Evolutionary conservation across 1,140 invertebrate species (phyloP).

Genomic region (Centruroides vittatus): DNA sequence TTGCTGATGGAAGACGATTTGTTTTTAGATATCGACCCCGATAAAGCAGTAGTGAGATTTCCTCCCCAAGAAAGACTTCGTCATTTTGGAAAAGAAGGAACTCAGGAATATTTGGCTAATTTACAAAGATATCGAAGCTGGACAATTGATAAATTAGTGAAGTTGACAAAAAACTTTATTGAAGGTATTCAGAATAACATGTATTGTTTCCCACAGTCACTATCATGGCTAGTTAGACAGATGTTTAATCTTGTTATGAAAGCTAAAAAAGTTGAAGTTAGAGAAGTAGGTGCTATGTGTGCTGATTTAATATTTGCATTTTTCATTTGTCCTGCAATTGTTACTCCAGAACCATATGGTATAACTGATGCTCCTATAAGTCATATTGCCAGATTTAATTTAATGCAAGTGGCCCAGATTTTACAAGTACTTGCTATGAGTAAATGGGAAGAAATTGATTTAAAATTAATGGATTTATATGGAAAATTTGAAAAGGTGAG

Average conservation of each 20-base stretch:
- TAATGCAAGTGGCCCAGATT: conserved; percentile 72
- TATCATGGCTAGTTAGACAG: conserved; percentile 43
- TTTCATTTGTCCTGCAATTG: conserved; percentile 91
- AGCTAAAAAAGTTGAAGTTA: conserved; percentile 26
- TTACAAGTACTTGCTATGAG: conserved; percentile 77
- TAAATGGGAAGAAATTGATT: conserved; percentile 61
- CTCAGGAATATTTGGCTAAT: conserved; percentile 50
- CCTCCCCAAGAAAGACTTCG: conserved; percentile 48
- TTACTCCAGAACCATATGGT: conserved; percentile 91
- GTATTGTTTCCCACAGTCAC: conserved; percentile 70
- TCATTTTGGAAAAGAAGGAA: conserved; percentile 63
- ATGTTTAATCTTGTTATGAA: conserved; percentile 36
- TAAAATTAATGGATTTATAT: conserved; percentile 55
- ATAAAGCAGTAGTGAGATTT: conserved; percentile 64
- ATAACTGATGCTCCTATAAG: conserved; percentile 77
- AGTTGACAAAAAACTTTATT: conserved; percentile 68
- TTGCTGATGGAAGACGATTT: conserved; percentile 86
- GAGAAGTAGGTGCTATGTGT: conserved; percentile 56
- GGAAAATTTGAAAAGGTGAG: conserved; percentile 52
- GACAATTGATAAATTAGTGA: conserved; percentile 64
- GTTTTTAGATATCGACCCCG: conserved; percentile 81
- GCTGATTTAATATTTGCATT: conserved; percentile 85
- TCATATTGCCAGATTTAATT: conserved; percentile 75
- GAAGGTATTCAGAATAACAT: conserved; percentile 69
- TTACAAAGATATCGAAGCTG: conserved; percentile 57